Percentiles rank a stretch among this genome's conserved stretches.
phyloP scores from a whole-genome alignment of 2,113 vertebrate species.

The Thermophis baileyi region DNA sequence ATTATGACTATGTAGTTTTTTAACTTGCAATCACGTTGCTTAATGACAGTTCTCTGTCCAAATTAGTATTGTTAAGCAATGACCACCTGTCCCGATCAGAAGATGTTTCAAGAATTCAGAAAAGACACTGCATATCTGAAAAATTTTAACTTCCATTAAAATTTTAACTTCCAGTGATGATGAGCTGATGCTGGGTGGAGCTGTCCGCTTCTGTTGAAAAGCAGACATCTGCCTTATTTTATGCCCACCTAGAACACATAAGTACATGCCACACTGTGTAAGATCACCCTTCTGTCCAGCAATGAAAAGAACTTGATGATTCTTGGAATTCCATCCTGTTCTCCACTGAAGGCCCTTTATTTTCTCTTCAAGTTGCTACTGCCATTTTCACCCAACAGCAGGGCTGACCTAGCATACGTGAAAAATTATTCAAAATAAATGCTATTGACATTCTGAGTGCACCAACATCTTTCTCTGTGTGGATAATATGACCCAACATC shows the following conservation, averaged over 20 bases:
- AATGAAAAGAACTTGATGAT: neutral
- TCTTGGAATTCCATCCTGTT: neutral
- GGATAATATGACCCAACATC: neutral
- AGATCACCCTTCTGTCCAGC: neutral
- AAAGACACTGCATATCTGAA: neutral
- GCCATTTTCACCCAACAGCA: neutral
- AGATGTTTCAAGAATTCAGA: neutral
- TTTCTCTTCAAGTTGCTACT: neutral
- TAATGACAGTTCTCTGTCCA: neutral
- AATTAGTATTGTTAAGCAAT: neutral
- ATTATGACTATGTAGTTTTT: neutral
- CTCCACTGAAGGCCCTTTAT: neutral
- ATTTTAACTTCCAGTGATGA: no score
- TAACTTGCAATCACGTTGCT: neutral
- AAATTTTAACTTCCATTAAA: neutral
- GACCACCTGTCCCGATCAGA: neutral
- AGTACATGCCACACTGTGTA: neutral
- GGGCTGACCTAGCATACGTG: neutral
- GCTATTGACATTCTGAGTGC: neutral
- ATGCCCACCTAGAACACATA: neutral
- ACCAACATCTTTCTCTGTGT: neutral
- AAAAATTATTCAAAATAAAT: neutral
- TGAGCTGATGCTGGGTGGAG: neutral
- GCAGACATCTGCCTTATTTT: neutral
- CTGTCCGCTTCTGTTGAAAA: neutral